Evolutionary conservation across 2,113 vertebrate species (phyloP).

Genomic region (Glareola pratincola): DNA sequence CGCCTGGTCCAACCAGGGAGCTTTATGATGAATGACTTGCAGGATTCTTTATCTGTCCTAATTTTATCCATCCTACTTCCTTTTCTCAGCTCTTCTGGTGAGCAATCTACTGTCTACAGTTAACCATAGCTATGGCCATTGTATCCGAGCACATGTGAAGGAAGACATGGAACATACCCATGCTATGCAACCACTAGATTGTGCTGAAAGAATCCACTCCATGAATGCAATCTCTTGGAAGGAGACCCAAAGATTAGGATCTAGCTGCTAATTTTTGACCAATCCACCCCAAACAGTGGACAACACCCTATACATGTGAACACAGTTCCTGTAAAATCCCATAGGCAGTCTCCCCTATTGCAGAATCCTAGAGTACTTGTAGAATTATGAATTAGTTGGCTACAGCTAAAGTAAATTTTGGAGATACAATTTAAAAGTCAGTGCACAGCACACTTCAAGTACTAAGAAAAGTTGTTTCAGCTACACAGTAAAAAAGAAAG

Average conservation of each 20-base stretch:
- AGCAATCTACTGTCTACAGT: not conserved
- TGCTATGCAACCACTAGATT: not conserved
- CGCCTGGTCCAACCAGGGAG: not conserved
- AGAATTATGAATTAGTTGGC: not conserved
- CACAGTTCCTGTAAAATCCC: not conserved
- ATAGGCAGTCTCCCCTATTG: not conserved
- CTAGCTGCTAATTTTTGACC: not conserved
- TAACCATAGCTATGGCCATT: not conserved
- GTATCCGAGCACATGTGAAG: not conserved
- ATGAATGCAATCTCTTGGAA: not conserved
- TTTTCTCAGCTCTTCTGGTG: not conserved
- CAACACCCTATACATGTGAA: not conserved
- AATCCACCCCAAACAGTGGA: not conserved
- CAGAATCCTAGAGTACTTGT: not conserved
- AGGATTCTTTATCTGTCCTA: not conserved
- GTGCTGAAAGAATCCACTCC: not conserved
- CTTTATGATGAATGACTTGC: not conserved
- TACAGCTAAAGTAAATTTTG: not conserved
- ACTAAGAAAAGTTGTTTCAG: conserved; percentile 9
- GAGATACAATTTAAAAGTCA: not conserved
- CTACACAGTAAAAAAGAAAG: not conserved
- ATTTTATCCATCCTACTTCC: not conserved
- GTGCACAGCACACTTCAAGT: not conserved
- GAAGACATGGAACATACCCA: not conserved
- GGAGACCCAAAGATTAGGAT: not conserved